Conservation (phyloP, 1,140 invertebrate genomes). For the Cyclargus thomasi region DNA sequence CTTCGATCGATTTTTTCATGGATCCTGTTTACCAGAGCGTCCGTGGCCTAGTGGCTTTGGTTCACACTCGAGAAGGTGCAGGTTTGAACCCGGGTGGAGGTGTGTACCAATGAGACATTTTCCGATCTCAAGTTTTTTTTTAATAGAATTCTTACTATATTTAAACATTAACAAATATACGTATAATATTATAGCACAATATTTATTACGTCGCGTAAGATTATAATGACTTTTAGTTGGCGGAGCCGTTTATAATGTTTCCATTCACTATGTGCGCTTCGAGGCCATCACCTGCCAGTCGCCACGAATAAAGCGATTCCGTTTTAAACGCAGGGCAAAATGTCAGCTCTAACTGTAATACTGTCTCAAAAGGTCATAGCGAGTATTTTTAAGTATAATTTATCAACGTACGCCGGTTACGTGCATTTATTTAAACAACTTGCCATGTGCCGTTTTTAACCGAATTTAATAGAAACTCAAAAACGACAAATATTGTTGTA, state of each 20-base stretch:
- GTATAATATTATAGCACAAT: not conserved
- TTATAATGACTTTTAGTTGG: not conserved
- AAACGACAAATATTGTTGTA: no score
- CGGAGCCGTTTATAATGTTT: slow-evolving; percentile 4
- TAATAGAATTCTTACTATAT: no score
- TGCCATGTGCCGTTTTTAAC: no score
- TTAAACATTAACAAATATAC: no score
- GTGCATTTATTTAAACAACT: slow-evolving; percentile 10
- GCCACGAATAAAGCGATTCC: slow-evolving; percentile 7
- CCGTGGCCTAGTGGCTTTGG: no score
- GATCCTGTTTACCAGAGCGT: no score
- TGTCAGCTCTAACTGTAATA: slow-evolving; percentile 13
- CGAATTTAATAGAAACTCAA: no score
- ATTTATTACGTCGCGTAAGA: not conserved
- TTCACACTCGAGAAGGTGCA: no score
- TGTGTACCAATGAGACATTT: no score
- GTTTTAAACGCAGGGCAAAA: slow-evolving; percentile 14
- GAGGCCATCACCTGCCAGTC: slow-evolving; percentile 11
- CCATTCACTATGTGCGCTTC: slow-evolving; percentile 7
- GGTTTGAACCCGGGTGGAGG: no score
- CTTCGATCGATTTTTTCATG: no score
- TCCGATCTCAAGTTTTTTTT: no score
- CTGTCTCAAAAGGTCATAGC: slow-evolving; percentile 6
- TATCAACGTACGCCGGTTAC: not conserved
- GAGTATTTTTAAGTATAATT: not conserved